These are phyloP conservation scores for Sus cebifrons DNA, from an alignment of 2,797 vertebrate species.

Conservation along the genomic window DNA sequence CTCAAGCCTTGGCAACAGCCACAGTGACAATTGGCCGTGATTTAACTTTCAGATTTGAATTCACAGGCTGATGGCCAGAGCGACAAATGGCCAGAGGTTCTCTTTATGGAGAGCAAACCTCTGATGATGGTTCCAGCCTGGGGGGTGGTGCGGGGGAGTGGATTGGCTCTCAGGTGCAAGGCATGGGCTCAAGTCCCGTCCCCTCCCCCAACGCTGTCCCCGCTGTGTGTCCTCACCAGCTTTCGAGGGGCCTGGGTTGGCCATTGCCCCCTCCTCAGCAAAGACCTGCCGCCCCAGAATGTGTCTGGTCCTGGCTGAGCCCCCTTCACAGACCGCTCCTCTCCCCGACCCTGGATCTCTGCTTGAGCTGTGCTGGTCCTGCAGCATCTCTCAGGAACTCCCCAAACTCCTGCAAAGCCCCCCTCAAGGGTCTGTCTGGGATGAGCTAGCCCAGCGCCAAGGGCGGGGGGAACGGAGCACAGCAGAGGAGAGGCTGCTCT, in stretches of 20 bases:
- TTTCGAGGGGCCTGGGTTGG: accelerated
- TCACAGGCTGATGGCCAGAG: constrained; percentile 72
- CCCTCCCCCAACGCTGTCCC: not conserved
- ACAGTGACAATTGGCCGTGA: constrained; percentile 83
- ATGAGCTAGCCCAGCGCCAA: accelerated
- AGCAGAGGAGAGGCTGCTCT: not conserved
- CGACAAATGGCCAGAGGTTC: constrained; percentile 66
- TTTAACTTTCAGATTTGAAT: constrained; percentile 87
- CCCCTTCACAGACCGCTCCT: accelerated
- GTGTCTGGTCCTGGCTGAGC: not conserved
- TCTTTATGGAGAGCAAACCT: accelerated
- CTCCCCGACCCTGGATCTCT: not conserved
- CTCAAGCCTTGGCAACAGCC: constrained; percentile 80
- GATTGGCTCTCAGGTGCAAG: not conserved
- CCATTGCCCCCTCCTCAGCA: accelerated
- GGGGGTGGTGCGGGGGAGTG: not conserved
- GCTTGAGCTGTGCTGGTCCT: not conserved
- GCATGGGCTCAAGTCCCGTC: not conserved
- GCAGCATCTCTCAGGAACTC: not conserved
- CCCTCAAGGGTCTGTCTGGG: accelerated
- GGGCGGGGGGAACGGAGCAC: accelerated
- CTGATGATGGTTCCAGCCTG: constrained; percentile 58
- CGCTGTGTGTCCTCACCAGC: accelerated
- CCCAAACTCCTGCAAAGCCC: not conserved
- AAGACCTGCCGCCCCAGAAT: accelerated